A percentile compares a stretch with the other conserved stretches of the same genome.
Evolutionary conservation across 2,888 invertebrate genomes (phyloP).

Genomic region (Tuberolachnus salignus): DNA sequence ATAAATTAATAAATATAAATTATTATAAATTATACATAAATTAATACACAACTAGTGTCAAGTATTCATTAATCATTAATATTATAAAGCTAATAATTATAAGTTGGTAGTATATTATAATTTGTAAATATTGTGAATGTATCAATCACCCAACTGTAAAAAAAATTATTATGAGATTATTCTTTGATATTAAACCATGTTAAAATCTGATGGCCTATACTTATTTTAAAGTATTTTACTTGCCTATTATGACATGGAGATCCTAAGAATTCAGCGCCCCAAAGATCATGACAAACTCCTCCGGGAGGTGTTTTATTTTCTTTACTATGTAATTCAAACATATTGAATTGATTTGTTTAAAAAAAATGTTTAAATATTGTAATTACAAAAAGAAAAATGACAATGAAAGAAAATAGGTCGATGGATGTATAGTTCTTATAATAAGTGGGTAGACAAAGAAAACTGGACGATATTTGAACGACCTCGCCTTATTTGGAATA

Average conservation of each 20-base stretch:
- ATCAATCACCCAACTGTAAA: background rate
- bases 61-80: background rate
- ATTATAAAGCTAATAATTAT: background rate
- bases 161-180: background rate
- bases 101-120: background rate
- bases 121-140: background rate
- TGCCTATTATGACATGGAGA: conserved; percentile 62
- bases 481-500: conserved; percentile 55
- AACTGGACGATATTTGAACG: conserved; percentile 51
- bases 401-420: conserved; percentile 7
- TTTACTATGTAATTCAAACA: conserved; percentile 48
- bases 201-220: background rate
- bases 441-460: conserved; percentile 40
- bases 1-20: background rate
- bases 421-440: background rate
- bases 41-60: background rate
- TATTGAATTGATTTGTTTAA: background rate
- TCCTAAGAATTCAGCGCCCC: conserved; percentile 61
- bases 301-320: conserved; percentile 61
- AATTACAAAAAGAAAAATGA: background rate
- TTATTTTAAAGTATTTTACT: conserved; percentile 58
- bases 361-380: background rate
- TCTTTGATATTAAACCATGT: background rate
- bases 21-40: background rate
- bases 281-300: conserved; percentile 61